phyloP scores from a whole-genome alignment of 2,797 vertebrate species.

The Anguilla pacifica region DNA sequence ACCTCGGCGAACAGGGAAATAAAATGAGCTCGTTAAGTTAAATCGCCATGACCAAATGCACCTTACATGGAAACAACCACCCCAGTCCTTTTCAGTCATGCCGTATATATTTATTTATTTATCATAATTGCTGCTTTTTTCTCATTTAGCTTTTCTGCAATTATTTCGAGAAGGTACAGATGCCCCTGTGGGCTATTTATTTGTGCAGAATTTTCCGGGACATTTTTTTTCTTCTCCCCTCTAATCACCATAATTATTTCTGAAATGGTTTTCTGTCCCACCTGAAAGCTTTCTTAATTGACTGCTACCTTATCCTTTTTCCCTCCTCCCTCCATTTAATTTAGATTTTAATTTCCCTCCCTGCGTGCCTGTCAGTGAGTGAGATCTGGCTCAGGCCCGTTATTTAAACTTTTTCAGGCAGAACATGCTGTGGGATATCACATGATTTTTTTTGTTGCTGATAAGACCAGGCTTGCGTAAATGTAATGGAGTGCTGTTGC shows the following conservation, averaged over 20 bases:
- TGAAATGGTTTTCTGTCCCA: constrained; percentile 43
- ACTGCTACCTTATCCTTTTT: constrained; percentile 35
- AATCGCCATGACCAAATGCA: constrained; percentile 30
- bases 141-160: constrained; percentile 38
- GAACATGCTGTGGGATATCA: neutral
- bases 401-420: constrained; percentile 30
- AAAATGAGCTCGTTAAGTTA: constrained; percentile 36
- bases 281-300: constrained; percentile 49
- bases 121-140: constrained; percentile 42
- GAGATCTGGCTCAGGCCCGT: constrained; percentile 28
- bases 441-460: neutral
- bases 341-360: constrained; percentile 38
- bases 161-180: constrained; percentile 47
- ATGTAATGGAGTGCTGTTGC: neutral
- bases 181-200: constrained; percentile 46
- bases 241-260: constrained; percentile 46
- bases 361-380: constrained; percentile 32
- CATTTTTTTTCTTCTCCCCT: constrained; percentile 31
- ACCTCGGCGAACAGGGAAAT: constrained; percentile 38
- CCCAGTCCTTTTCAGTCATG: constrained; percentile 33
- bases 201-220: constrained; percentile 37
- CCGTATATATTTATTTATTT: constrained; percentile 38
- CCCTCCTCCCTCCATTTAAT: constrained; percentile 39
- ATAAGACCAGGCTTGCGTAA: neutral
- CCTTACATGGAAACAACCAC: constrained; percentile 22